Evolutionary conservation across 30 jellyfish, hydroid and myxozoan species (phyloP).

Genomic region (Hydractinia symbiolongicarpus): DNA sequence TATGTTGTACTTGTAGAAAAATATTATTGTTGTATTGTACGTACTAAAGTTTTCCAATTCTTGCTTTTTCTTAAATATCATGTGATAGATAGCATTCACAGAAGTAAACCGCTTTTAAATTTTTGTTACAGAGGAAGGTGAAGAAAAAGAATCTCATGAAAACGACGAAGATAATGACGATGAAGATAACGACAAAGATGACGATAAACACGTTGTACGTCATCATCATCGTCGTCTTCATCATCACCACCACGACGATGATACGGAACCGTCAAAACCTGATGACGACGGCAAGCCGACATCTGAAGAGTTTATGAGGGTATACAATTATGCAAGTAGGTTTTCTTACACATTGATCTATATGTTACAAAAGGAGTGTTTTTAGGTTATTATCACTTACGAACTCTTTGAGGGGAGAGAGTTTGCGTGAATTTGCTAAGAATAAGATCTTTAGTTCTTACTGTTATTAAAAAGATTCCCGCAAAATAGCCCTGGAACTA

Average conservation of each 20-base stretch:
- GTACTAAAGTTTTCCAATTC: neutral
- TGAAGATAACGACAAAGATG: neutral
- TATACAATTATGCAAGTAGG: neutral
- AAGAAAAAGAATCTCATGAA: neutral
- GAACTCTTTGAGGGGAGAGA: too few species aligned
- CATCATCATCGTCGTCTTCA: constrained; percentile 13
- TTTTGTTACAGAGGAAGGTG: constrained; percentile 11
- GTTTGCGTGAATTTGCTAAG: too few species aligned
- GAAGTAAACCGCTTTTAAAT: neutral
- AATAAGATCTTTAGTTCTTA: too few species aligned
- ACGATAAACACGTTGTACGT: neutral
- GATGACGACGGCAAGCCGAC: constrained; percentile 4
- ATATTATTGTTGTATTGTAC: too few species aligned
- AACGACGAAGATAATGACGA: neutral
- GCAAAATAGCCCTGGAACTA: too few species aligned
- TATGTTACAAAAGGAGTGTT: too few species aligned
- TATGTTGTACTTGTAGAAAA: neutral
- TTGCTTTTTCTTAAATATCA: neutral
- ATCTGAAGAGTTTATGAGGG: neutral
- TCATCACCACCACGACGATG: constrained; percentile 1
- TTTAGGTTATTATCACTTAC: too few species aligned
- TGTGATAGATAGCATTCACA: neutral
- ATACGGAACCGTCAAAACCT: neutral
- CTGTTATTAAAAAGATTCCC: too few species aligned
- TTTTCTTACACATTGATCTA: too few species aligned